Percentiles rank a stretch among this genome's conserved stretches.
phyloP scores from a whole-genome alignment of 2,113 vertebrate species.

The Scortum barcoo region DNA sequence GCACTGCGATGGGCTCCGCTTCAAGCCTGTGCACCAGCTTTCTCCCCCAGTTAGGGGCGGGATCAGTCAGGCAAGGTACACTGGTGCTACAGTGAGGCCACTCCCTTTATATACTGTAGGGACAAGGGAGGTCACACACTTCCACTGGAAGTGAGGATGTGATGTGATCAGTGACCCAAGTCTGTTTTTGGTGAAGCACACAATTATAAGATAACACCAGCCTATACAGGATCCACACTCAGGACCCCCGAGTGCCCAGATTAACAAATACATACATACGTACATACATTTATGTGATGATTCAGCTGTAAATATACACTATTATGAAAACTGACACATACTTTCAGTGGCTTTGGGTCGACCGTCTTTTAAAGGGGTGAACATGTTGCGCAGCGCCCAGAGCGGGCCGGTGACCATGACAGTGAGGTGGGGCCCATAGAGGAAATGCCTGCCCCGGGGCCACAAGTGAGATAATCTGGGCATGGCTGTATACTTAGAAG shows the following conservation, averaged over 20 bases:
- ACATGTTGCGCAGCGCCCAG: background rate
- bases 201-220: background rate
- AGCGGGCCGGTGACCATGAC: conserved; percentile 52
- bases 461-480: conserved; percentile 62
- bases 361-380: conserved; percentile 25
- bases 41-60: conserved; percentile 77
- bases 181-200: background rate
- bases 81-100: conserved; percentile 63
- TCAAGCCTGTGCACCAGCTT: conserved; percentile 70
- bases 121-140: conserved; percentile 26
- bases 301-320: background rate
- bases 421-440: conserved; percentile 65
- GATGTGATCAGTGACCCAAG: conserved; percentile 20
- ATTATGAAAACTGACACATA: background rate
- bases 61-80: conserved; percentile 75
- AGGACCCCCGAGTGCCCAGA: too few relatives aligned
- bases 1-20: conserved; percentile 77
- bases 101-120: conserved; percentile 63
- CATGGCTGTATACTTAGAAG: conserved; percentile 61
- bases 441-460: conserved; percentile 65
- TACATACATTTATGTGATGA: background rate
- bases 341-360: conserved; percentile 6
- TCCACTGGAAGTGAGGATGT: conserved; percentile 25
- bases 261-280: background rate
- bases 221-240: background rate